These are phyloP conservation scores for Scophthalmus maximus DNA, from an alignment of 2,113 vertebrate genomes.

Conservation along the genomic window DNA sequence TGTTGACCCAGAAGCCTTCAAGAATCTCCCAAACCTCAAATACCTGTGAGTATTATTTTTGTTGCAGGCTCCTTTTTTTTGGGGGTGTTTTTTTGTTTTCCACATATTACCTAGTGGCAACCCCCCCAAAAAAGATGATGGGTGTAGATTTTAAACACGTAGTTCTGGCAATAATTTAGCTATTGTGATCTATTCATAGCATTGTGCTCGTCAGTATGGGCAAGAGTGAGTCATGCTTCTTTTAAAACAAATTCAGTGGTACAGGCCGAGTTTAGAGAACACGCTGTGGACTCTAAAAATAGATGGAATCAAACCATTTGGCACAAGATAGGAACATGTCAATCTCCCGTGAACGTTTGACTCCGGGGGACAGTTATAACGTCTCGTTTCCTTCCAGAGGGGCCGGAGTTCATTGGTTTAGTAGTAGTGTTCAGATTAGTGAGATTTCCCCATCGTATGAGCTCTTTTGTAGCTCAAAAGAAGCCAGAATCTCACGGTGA, in stretches of 20 bases:
- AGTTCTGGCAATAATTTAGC: conserved; percentile 21
- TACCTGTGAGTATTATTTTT: conserved; percentile 89
- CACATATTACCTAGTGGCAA: not conserved
- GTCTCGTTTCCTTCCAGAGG: conserved; percentile 15
- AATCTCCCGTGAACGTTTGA: not conserved
- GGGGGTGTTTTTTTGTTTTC: not conserved
- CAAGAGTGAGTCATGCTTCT: conserved; percentile 15
- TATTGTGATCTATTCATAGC: conserved; percentile 18
- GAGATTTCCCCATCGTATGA: too few relatives aligned
- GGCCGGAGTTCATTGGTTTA: not conserved
- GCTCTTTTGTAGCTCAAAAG: too few relatives aligned
- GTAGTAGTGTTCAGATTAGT: too few relatives aligned
- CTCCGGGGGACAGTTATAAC: not conserved
- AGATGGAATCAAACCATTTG: conserved; percentile 9
- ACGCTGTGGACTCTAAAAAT: not conserved
- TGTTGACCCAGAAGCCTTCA: conserved; percentile 89
- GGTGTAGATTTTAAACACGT: conserved; percentile 21
- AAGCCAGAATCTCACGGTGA: not conserved
- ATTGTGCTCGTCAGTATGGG: conserved; percentile 1
- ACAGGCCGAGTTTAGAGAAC: conserved; percentile 4
- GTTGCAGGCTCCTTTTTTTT: too few relatives aligned
- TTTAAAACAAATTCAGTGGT: conserved; percentile 18
- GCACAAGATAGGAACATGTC: not conserved
- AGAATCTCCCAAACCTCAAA: conserved; percentile 90
- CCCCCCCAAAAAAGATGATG: not conserved